Percentiles rank a stretch among this genome's conserved stretches.
These are phyloP conservation scores for Lepidocyrtinus sp. DNA, from an alignment of 2,888 invertebrate species.

Conservation along the genomic window DNA sequence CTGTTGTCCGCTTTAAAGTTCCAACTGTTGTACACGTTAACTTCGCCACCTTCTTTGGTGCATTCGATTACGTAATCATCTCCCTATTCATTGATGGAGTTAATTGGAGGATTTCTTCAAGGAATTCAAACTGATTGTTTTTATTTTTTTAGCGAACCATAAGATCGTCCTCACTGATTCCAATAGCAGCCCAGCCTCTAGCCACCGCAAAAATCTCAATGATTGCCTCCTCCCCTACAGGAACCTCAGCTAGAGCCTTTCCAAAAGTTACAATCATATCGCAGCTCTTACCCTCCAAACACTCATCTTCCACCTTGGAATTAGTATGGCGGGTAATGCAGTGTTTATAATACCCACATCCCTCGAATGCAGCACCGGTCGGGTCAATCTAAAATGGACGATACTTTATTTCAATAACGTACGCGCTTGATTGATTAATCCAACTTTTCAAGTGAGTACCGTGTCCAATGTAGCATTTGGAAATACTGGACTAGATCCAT, in stretches of 20 bases:
- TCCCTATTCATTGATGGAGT: too few relatives aligned
- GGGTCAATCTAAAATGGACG: too few relatives aligned
- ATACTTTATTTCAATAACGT: too few relatives aligned
- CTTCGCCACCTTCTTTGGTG: constrained; percentile 23
- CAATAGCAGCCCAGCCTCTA: constrained; percentile 33
- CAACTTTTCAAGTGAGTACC: too few relatives aligned
- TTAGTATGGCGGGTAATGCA: constrained; percentile 11
- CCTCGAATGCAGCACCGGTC: constrained; percentile 4
- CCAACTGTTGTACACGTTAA: constrained; percentile 42
- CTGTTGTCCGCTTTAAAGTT: neutral
- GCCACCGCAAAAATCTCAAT: constrained; percentile 39
- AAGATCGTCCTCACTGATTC: constrained; percentile 29
- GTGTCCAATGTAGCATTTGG: neutral
- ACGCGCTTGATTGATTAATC: too few relatives aligned
- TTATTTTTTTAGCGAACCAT: constrained; percentile 16
- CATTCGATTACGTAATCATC: constrained; percentile 43
- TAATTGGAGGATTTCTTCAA: neutral
- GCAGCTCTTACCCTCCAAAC: constrained; percentile 19
- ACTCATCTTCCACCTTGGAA: constrained; percentile 18
- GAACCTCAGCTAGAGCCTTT: constrained; percentile 27
- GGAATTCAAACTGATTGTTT: neutral
- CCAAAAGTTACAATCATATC: constrained; percentile 35
- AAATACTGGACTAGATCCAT: too few relatives aligned
- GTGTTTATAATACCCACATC: constrained; percentile 22
- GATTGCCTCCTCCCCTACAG: neutral